A percentile compares a stretch with the other conserved stretches of the same genome.
phyloP scores from a whole-genome alignment of 2,888 invertebrate genomes.

The Limnephilus auricula region DNA sequence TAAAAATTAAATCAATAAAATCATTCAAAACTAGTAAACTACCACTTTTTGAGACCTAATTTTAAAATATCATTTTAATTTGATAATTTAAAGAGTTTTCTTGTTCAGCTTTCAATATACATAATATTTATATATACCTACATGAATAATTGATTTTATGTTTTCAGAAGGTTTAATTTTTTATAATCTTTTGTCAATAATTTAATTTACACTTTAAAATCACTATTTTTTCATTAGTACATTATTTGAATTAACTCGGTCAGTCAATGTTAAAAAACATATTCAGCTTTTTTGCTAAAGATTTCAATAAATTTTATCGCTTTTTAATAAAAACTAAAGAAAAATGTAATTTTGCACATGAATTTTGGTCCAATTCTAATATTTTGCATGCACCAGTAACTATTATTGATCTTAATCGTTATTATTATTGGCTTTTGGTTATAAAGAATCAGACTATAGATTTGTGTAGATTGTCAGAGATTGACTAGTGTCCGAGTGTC shows the following conservation, averaged over 20 bases:
- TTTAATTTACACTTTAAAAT: not conserved
- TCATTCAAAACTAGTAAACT: not conserved
- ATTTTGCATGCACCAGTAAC: conserved; percentile 34
- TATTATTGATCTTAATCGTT: not conserved
- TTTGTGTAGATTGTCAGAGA: conserved; percentile 33
- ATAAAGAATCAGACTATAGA: conserved; percentile 15
- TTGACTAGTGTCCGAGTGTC: conserved; percentile 21
- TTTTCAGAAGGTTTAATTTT: not conserved
- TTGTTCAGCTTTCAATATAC: not conserved
- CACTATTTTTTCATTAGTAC: too few species aligned
- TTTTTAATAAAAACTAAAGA: not conserved
- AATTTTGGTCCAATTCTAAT: conserved; percentile 9
- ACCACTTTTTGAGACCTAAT: not conserved
- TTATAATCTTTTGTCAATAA: conserved; percentile 2
- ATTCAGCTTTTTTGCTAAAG: conserved; percentile 1
- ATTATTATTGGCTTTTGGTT: conserved; percentile 37
- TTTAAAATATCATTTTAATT: not conserved
- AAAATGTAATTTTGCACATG: conserved; percentile 11
- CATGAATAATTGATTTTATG: not conserved
- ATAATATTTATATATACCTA: not conserved
- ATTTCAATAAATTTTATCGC: conserved; percentile 16
- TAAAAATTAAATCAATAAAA: not conserved
- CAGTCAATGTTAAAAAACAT: not conserved
- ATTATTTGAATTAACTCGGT: too few species aligned
- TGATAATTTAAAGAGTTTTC: not conserved